These are phyloP conservation scores for Otis tarda DNA, from an alignment of 2,113 vertebrate species.

Conservation along the genomic window DNA sequence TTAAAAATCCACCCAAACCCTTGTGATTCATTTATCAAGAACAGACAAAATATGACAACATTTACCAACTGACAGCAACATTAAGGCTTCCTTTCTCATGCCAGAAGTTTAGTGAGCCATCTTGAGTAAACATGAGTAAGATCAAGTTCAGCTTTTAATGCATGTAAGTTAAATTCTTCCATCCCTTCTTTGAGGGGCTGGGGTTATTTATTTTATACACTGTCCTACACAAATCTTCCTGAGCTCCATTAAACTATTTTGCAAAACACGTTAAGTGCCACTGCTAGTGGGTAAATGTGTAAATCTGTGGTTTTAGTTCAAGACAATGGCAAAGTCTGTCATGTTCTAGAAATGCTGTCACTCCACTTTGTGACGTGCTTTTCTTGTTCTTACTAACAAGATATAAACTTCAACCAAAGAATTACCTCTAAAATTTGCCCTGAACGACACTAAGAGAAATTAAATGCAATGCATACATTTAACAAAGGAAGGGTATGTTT, in stretches of 20 bases:
- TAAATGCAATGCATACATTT: not conserved
- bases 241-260: not conserved
- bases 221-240: not conserved
- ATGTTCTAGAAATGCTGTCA: not conserved
- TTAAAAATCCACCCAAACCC: not conserved
- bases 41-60: not conserved
- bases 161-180: not conserved
- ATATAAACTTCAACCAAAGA: not conserved
- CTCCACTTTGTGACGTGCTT: not conserved
- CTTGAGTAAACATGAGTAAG: not conserved
- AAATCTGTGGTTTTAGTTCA: not conserved
- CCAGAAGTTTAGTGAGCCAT: not conserved
- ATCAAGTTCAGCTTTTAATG: not conserved
- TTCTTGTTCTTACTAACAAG: not conserved
- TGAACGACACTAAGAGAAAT: not conserved
- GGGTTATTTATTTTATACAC: not conserved
- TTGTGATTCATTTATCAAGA: not conserved
- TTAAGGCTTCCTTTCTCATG: not conserved
- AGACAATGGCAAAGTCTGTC: not conserved
- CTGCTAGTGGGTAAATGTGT: not conserved
- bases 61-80: not conserved
- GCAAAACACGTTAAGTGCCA: not conserved
- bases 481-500: not conserved
- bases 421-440: not conserved
- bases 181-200: accelerated